Conservation (phyloP, 2,113 vertebrate species). For the Podocnemis expansa region DNA sequence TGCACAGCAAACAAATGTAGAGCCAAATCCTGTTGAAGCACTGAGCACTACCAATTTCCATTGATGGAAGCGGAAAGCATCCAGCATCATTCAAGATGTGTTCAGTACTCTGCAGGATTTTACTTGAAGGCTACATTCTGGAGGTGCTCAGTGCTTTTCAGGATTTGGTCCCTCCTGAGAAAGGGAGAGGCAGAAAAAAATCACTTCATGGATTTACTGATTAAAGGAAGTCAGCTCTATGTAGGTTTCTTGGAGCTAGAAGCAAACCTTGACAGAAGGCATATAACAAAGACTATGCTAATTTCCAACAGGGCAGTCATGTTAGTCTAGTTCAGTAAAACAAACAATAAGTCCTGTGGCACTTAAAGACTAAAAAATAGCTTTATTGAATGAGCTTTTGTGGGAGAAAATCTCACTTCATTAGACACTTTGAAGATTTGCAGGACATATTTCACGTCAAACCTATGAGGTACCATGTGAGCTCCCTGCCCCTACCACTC, state of each 20-base stretch:
- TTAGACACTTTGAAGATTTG: too few species aligned
- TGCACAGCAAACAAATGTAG: background rate
- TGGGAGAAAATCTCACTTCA: too few species aligned
- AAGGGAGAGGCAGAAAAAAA: background rate
- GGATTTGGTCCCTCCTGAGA: conserved; percentile 7
- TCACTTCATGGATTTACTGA: background rate
- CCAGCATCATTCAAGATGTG: background rate
- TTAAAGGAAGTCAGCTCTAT: conserved; percentile 26
- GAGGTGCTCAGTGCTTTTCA: background rate
- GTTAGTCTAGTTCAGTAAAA: too few species aligned
- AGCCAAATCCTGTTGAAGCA: background rate
- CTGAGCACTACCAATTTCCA: background rate
- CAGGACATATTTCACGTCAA: conserved; percentile 40
- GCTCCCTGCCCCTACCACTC: background rate
- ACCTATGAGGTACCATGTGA: background rate
- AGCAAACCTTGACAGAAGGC: conserved; percentile 15
- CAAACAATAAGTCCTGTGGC: too few species aligned
- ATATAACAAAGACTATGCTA: conserved; percentile 23
- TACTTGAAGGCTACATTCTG: background rate
- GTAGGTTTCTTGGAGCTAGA: conserved; percentile 6
- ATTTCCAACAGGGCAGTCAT: too few species aligned
- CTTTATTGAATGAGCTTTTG: too few species aligned
- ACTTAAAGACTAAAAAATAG: too few species aligned
- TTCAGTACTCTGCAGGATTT: background rate
- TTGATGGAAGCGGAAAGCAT: background rate